Base-by-base conservation (phyloP, 2,797 vertebrate genomes). In the Pseudochirops corinnae region DNA sequence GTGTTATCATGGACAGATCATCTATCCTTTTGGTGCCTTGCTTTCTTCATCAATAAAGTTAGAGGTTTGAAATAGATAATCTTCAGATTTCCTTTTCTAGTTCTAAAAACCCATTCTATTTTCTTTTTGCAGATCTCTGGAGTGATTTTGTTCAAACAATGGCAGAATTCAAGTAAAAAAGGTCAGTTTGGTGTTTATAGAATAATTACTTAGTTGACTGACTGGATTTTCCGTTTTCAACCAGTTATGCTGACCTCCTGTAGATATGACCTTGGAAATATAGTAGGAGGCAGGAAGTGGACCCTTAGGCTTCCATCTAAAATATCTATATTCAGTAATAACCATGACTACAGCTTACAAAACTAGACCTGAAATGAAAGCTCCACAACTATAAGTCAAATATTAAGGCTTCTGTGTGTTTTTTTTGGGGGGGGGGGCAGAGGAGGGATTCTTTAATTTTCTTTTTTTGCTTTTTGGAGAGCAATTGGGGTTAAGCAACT, bases 31-130 rank as follows among this genome's bases (percentile, higher is more conserved):
- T 67, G 55, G 21, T 1, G 39, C n/a, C 93, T 95, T 95, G 93
- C 82, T 62, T 58, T 53, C 91, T 92, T 96, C 93, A 92, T 93
- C 57, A 92, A 46, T 1, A 55, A 56, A 94, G 55, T 0, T 55
- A 95, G 58, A 90, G 14, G 39, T 90, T 93, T 90, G 26, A 28
- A 94, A n/a, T 52, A 82, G 13, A 33, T 29, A 39, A 60, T 33
- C 50, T n/a, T 62, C 55, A 95, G 91, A 90, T 26, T 87, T 87
- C 39, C 39, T 26, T 87, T 87, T 50, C 3, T 87, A 87, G 21
- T 24, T 87, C 74, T 87, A 87, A 50, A 87, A 87, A 26, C 1
- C 3, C 26, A 50, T 46, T 50, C 39, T 87, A 26, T 50, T 87
- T 87, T 50, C 39, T 46, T 87, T 50, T 46, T 50, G 39, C 4